phyloP scores from a whole-genome alignment of 2,888 invertebrate genomes.

The Pyrocoelia pectoralis region DNA sequence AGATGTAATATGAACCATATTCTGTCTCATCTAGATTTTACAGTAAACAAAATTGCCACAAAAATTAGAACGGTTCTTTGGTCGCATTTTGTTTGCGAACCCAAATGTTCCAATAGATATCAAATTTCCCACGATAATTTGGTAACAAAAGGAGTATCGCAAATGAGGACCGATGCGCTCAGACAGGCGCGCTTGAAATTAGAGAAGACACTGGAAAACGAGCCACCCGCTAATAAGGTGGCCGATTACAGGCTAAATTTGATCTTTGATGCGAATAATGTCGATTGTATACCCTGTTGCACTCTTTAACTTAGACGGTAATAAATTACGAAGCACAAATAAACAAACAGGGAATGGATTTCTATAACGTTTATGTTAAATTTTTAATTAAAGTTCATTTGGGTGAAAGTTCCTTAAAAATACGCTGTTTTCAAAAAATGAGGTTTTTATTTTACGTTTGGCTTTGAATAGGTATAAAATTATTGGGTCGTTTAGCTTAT shows the following conservation, averaged over 20 bases:
- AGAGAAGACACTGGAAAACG: slow-evolving; percentile 53
- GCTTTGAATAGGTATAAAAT: too few relatives aligned
- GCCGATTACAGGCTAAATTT: slow-evolving; percentile 57
- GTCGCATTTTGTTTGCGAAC: slow-evolving; percentile 42
- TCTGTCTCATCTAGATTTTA: slow-evolving; percentile 21
- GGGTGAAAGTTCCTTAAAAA: too few relatives aligned
- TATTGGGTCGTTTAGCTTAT: too few relatives aligned
- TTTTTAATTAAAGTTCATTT: background rate
- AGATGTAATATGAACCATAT: slow-evolving; percentile 22
- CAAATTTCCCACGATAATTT: slow-evolving; percentile 49
- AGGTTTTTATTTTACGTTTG: too few relatives aligned
- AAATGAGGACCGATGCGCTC: slow-evolving; percentile 44
- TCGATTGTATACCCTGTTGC: slow-evolving; percentile 47
- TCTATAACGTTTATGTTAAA: background rate
- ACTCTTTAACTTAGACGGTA: slow-evolving; percentile 14
- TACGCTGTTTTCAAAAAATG: too few relatives aligned
- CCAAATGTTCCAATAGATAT: slow-evolving; percentile 47
- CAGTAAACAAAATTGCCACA: slow-evolving; percentile 46
- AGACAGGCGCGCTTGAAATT: slow-evolving; percentile 52
- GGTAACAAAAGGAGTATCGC: slow-evolving; percentile 54
- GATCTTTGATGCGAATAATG: slow-evolving; percentile 53
- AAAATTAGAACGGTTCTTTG: slow-evolving; percentile 49
- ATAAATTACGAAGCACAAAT: slow-evolving; percentile 2
- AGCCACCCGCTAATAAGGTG: slow-evolving; percentile 56
- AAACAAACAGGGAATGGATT: background rate